Evolutionary conservation across 1,140 invertebrate genomes (phyloP).

Genomic region (Tenebrio molitor): DNA sequence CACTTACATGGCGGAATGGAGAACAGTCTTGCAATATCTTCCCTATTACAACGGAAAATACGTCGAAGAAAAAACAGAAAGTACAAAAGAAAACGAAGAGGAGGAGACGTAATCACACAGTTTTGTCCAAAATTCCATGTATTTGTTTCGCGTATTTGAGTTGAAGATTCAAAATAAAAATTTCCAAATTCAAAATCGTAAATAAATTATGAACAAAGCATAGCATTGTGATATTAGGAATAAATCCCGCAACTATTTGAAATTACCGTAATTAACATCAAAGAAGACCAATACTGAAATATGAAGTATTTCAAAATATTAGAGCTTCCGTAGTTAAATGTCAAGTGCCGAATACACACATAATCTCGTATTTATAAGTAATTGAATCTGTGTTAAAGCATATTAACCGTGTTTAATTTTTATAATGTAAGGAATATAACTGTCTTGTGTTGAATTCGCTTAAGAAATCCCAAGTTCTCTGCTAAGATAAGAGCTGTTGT

Average conservation of each 20-base stretch:
- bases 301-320: slow-evolving; percentile 35
- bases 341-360: slow-evolving; percentile 51
- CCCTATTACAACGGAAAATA: slow-evolving; percentile 44
- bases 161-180: too few species aligned
- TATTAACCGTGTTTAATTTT: slow-evolving; percentile 1
- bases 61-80: not conserved
- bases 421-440: too few species aligned
- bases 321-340: slow-evolving; percentile 56
- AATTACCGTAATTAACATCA: slow-evolving; percentile 4
- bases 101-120: not conserved
- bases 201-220: slow-evolving; percentile 6
- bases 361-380: slow-evolving; percentile 9
- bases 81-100: not conserved
- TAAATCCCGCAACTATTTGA: slow-evolving; percentile 3
- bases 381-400: slow-evolving; percentile 28
- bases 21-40: slow-evolving; percentile 28
- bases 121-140: not conserved
- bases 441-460: slow-evolving; percentile 14
- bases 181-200: not conserved
- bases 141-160: too few species aligned
- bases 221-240: slow-evolving; percentile 30
- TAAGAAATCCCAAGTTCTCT: slow-evolving; percentile 11
- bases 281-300: slow-evolving; percentile 45
- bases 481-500: too few species aligned
- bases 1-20: slow-evolving; percentile 27